Base-by-base conservation (phyloP, 1,140 invertebrate genomes). In the Vanessa atalanta region DNA sequence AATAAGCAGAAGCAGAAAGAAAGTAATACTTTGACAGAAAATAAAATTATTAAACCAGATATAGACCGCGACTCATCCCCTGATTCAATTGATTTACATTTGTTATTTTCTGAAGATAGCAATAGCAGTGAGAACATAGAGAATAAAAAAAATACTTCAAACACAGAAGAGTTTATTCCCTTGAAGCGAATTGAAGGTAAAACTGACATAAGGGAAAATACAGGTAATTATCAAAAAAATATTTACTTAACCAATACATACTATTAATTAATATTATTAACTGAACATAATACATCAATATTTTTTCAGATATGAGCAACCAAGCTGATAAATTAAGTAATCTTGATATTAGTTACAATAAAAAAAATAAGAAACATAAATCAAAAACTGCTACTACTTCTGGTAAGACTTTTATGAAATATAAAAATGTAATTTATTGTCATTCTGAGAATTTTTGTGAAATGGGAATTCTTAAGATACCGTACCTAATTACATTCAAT, bases 41-140 rank as follows among this genome's bases (percentile, higher is more conserved):
- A 48, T 65, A 73, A 37, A 51, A 11, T 13, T 55, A 31, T 55
- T 70, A 37, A 57, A 13, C 13, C 26, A 60, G 51, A 48, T 72
- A 53, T 72, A 65, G 72, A 80, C 26, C 79, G 79, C 61, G 73
- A 72, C 37, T 77, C 76, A 69, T 88, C 85, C 14, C 89, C 88
- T 0, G 81, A 86, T 79, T 88, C 87, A 20, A 86, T 90, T 69
- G 82, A 90, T 72, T 79, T 91, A 81, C 77, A 83, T 43, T 75
- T 92, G 61, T 73, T 91, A 14, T 88, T 90, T 67, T 83, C 86
- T 69, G 90, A 92, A 78, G 88, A 90, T 14, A 90, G 88, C 50
- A 84, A 80, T 70, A 83, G 81, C 43, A 84, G 83, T 79, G 81
- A 76, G 31, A 65, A 77, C n/a, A 9, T 67, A 11, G 37, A 76